A percentile compares a stretch with the other conserved stretches of the same genome.
These are phyloP conservation scores for Petrosia ficiformis DNA, from an alignment of 37 sponge, comb jelly and placozoan genomes.

Conservation along the genomic window DNA sequence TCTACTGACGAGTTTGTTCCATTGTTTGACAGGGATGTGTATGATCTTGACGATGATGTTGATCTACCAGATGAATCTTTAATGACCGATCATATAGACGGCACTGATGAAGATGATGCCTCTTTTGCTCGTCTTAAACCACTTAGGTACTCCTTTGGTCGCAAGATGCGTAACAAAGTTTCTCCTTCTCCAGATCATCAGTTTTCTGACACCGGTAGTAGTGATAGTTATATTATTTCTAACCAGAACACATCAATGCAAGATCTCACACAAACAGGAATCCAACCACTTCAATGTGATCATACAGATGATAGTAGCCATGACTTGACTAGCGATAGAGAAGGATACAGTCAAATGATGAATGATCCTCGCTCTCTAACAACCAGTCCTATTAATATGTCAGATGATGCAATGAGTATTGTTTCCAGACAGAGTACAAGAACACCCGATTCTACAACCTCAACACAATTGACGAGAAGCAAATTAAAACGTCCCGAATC, in stretches of 20 bases:
- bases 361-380: neutral
- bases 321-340: too few species aligned
- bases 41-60: slow-evolving; percentile 35
- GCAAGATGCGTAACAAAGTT: slow-evolving; percentile 3
- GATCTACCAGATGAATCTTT: slow-evolving; percentile 54
- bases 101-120: neutral
- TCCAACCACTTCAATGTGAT: neutral
- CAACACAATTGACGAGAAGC: neutral
- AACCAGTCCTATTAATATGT: neutral
- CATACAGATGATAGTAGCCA: neutral
- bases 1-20: neutral
- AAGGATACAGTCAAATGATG: too few species aligned
- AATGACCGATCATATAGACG: slow-evolving; percentile 28
- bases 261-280: neutral
- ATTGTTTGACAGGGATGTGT: slow-evolving; percentile 12
- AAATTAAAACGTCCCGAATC: neutral
- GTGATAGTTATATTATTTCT: neutral
- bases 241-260: neutral
- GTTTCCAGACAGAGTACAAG: neutral
- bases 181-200: neutral
- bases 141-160: neutral
- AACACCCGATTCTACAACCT: neutral
- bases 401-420: neutral
- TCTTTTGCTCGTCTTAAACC: neutral
- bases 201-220: neutral